These are phyloP conservation scores for Hippocampus barbouri DNA, from an alignment of 2,113 vertebrate species.

Conservation along the genomic window DNA sequence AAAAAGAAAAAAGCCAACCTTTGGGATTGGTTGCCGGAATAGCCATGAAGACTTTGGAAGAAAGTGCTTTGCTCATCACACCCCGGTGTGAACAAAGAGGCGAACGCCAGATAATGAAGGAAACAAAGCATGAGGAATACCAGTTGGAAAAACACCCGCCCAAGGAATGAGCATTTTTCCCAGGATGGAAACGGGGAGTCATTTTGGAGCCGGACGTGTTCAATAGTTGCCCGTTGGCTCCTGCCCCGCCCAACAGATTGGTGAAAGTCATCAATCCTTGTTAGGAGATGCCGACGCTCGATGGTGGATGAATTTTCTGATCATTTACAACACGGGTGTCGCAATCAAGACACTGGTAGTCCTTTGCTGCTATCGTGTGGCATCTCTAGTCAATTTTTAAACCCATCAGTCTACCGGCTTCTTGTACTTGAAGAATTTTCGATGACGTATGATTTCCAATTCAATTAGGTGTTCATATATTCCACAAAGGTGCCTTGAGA, in stretches of 20 bases:
- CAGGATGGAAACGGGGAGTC: constrained; percentile 56
- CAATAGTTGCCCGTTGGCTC: constrained; percentile 68
- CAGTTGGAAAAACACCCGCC: constrained; percentile 31
- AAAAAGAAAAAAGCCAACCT: background rate
- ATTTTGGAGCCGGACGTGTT: constrained; percentile 71
- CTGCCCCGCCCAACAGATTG: constrained; percentile 55
- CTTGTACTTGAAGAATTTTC: background rate
- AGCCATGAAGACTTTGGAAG: constrained; percentile 16
- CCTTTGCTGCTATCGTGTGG: background rate
- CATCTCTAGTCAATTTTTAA: background rate
- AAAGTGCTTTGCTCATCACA: constrained; percentile 24
- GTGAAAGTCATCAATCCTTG: constrained; percentile 52
- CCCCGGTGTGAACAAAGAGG: constrained; percentile 41
- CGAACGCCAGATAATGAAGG: constrained; percentile 60
- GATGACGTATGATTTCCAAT: background rate
- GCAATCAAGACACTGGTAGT: background rate
- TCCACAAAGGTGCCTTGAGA: background rate
- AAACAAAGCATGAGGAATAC: constrained; percentile 60
- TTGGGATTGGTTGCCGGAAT: constrained; percentile 30
- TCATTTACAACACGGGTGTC: background rate
- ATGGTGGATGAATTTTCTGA: background rate
- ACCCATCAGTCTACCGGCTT: background rate
- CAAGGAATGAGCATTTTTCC: constrained; percentile 60
- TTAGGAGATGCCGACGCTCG: constrained; percentile 36
- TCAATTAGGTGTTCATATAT: too few relatives aligned